Evolutionary conservation across 2,797 vertebrate genomes (phyloP).

Genomic region (Darevskia mixta): DNA sequence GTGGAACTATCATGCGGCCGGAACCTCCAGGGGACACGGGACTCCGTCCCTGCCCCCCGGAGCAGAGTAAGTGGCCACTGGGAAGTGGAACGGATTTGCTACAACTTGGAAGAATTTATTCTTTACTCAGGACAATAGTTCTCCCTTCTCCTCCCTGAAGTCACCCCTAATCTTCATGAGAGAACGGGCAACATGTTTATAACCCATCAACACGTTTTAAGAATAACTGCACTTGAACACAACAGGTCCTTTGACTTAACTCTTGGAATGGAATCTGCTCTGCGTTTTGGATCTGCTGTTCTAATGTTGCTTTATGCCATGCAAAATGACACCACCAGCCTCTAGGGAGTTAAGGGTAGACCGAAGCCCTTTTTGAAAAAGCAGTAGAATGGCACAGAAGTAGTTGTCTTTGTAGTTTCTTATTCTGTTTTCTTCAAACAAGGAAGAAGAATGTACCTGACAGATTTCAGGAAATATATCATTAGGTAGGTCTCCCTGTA

Average conservation of each 20-base stretch:
- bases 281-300: background rate
- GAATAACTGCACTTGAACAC: background rate
- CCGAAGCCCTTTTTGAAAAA: background rate
- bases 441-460: background rate
- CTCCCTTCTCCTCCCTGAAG: too few relatives aligned
- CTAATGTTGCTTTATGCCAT: background rate
- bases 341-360: background rate
- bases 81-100: too few relatives aligned
- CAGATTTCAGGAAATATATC: background rate
- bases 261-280: background rate
- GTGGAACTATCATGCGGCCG: too few relatives aligned
- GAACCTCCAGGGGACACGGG: too few relatives aligned
- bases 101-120: too few relatives aligned
- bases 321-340: background rate
- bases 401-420: background rate
- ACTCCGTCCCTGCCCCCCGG: too few relatives aligned
- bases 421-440: background rate
- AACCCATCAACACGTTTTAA: background rate
- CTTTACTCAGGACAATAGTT: background rate
- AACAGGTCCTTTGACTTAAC: background rate
- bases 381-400: background rate
- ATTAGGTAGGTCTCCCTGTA: background rate
- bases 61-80: too few relatives aligned
- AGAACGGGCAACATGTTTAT: background rate
- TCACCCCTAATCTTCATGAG: background rate